Conservation (phyloP, 2,113 vertebrate genomes). For the Etheostoma spectabile region DNA sequence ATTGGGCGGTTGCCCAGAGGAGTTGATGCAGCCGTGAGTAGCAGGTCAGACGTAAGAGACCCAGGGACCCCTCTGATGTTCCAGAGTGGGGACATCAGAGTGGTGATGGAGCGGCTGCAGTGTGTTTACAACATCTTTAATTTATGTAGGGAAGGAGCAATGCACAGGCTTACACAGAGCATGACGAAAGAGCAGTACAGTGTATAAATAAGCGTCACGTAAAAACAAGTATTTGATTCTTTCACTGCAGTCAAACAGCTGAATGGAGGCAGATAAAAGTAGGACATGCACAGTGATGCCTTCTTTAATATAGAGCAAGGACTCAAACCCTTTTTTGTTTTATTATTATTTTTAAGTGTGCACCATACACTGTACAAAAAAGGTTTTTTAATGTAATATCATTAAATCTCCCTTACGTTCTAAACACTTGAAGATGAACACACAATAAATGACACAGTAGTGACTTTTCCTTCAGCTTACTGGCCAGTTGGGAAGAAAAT, state of each 20-base stretch:
- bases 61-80: constrained; percentile 73
- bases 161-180: constrained; percentile 35
- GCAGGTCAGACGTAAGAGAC: constrained; percentile 68
- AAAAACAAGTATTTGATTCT: constrained; percentile 63
- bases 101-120: constrained; percentile 62
- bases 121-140: constrained; percentile 81
- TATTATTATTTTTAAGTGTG: not conserved
- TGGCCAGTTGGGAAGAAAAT: constrained; percentile 29
- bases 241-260: constrained; percentile 66
- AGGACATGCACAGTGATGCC: constrained; percentile 18
- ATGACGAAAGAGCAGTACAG: constrained; percentile 56
- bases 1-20: constrained; percentile 77
- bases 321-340: not conserved
- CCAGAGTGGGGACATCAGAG: constrained; percentile 36
- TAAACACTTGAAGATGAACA: constrained; percentile 1
- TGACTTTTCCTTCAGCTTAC: constrained; percentile 2
- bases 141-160: constrained; percentile 49
- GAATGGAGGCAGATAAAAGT: constrained; percentile 46
- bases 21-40: constrained; percentile 53
- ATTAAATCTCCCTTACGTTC: not conserved
- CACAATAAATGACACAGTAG: not conserved
- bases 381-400: not conserved
- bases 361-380: not conserved
- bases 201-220: constrained; percentile 77
- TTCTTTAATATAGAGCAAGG: constrained; percentile 11